phyloP scores from a whole-genome alignment of 1,140 invertebrate genomes.

The Ooceraea biroi region DNA sequence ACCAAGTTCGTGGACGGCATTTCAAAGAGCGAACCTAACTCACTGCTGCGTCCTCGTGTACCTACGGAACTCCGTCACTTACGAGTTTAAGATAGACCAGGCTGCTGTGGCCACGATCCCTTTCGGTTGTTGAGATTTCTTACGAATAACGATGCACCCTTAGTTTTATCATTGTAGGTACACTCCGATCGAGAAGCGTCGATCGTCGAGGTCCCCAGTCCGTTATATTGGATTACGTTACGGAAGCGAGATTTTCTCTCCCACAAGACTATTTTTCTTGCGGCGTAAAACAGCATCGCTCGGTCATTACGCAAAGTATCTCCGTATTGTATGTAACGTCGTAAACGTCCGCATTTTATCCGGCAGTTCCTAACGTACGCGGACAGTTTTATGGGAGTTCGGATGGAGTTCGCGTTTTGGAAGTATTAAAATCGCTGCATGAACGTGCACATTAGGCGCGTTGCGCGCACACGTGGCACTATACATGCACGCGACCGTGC shows the following conservation, averaged over 20 bases:
- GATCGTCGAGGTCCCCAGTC: constrained; percentile 5
- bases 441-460: constrained; percentile 39
- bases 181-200: constrained; percentile 17
- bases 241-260: not conserved
- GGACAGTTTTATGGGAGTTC: constrained; percentile 47
- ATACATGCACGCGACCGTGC: constrained; percentile 60
- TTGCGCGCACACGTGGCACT: constrained; percentile 47
- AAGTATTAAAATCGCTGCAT: constrained; percentile 48
- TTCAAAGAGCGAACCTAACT: constrained; percentile 39
- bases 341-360: constrained; percentile 21
- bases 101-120: constrained; percentile 13
- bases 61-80: constrained; percentile 51
- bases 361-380: constrained; percentile 35
- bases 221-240: constrained; percentile 19
- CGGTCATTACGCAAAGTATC: not conserved
- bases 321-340: not conserved
- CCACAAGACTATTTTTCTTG: not conserved
- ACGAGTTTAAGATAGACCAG: constrained; percentile 55
- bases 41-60: not conserved
- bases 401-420: constrained; percentile 31
- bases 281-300: too few species aligned
- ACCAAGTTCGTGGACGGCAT: constrained; percentile 70
- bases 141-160: constrained; percentile 39
- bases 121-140: constrained; percentile 25
- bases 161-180: constrained; percentile 39